phyloP scores from a whole-genome alignment of 2,113 vertebrate genomes.

The Oreocharis arfaki region DNA sequence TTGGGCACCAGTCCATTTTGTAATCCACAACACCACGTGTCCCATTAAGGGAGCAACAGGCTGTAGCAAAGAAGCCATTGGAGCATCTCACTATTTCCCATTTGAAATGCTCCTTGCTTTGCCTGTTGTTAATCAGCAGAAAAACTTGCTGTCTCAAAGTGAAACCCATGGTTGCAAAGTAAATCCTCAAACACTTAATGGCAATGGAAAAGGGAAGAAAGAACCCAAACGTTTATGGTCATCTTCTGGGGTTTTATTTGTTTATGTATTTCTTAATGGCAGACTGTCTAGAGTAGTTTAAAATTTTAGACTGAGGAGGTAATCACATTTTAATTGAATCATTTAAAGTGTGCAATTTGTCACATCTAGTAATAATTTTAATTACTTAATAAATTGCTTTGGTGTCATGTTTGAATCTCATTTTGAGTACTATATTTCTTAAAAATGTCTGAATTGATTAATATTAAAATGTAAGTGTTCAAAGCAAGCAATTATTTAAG shows the following conservation, averaged over 20 bases:
- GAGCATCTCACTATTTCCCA: neutral
- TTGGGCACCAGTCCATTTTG: neutral
- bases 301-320: neutral
- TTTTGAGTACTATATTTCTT: slow-evolving; percentile 31
- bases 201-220: neutral
- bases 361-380: slow-evolving; percentile 20
- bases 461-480: slow-evolving; percentile 18
- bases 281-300: neutral
- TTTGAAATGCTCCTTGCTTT: neutral
- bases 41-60: neutral
- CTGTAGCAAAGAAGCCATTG: neutral
- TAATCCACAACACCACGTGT: neutral
- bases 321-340: slow-evolving; percentile 46
- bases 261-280: neutral
- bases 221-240: neutral
- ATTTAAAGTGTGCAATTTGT: slow-evolving; percentile 40
- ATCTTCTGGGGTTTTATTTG: neutral
- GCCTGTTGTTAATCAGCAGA: neutral
- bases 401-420: slow-evolving; percentile 1
- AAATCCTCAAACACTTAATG: neutral
- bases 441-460: neutral
- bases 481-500: slow-evolving; percentile 35
- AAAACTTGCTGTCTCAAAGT: neutral
- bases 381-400: slow-evolving; percentile 49
- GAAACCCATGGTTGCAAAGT: neutral